Evolutionary conservation across 2,797 vertebrate genomes (phyloP).

Genomic region (Caiman crocodilus): DNA sequence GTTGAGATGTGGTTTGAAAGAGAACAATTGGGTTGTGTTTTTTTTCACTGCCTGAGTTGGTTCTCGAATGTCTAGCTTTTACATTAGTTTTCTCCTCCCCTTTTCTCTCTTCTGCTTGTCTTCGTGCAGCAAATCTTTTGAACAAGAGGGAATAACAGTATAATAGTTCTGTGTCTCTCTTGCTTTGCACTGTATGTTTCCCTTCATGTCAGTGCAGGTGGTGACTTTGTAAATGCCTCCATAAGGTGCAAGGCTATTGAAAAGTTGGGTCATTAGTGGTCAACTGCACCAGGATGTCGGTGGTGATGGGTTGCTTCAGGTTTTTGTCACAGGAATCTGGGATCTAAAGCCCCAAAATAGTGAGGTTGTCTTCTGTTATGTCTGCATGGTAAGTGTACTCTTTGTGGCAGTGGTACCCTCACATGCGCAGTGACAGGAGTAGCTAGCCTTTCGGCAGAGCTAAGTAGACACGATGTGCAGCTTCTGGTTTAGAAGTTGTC

Average conservation of each 20-base stretch:
- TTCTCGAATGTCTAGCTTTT: neutral
- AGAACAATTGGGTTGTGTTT: neutral
- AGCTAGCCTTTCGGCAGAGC: no score
- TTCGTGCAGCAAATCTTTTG: neutral
- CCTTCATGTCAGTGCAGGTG: neutral
- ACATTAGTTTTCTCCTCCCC: neutral
- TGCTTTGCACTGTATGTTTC: neutral
- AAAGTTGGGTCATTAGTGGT: no score
- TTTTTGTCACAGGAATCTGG: neutral
- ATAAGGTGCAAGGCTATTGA: neutral
- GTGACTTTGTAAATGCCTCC: slow-evolving; percentile 29
- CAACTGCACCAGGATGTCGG: neutral
- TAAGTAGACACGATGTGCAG: no score
- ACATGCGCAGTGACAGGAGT: no score
- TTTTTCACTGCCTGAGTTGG: neutral
- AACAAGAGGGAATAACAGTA: neutral
- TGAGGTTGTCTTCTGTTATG: neutral
- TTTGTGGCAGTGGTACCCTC: no score
- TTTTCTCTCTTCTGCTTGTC: fast-evolving
- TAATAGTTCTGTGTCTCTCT: neutral
- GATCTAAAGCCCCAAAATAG: neutral
- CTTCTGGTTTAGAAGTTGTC: no score
- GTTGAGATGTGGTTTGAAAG: neutral
- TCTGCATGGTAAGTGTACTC: no score
- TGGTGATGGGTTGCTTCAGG: neutral